Percentiles rank a stretch among this genome's conserved stretches.
These are phyloP conservation scores for Athene cunicularia DNA, from an alignment of 2,113 vertebrate species.

Conservation along the genomic window DNA sequence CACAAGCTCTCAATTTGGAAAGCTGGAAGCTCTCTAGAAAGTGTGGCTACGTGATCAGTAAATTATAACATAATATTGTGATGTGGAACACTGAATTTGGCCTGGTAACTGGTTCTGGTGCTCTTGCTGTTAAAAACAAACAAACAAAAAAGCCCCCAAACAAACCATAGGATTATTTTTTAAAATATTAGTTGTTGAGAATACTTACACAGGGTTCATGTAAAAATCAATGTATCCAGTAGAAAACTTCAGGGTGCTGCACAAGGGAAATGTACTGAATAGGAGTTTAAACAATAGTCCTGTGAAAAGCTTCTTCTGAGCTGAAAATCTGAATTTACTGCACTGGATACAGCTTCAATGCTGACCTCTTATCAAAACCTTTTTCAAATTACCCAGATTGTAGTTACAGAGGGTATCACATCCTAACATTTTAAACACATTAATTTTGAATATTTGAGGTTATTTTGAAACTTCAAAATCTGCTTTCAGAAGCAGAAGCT, in stretches of 20 bases:
- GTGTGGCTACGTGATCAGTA: background rate
- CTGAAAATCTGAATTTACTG: background rate
- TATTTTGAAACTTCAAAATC: background rate
- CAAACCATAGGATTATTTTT: background rate
- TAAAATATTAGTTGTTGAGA: background rate
- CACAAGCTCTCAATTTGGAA: background rate
- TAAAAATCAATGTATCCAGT: background rate
- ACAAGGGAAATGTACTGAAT: background rate
- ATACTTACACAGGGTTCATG: background rate
- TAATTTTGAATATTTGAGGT: background rate
- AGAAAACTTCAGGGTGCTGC: background rate
- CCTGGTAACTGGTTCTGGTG: background rate
- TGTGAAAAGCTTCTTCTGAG: background rate
- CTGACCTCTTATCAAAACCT: background rate
- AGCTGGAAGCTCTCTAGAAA: background rate
- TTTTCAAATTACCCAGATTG: background rate
- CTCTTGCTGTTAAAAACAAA: background rate
- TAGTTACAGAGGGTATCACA: background rate
- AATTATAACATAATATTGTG: background rate
- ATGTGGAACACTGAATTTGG: background rate
- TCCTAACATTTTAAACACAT: background rate
- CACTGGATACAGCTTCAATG: background rate
- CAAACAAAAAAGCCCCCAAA: background rate
- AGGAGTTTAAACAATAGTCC: background rate
- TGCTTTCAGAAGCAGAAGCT: background rate